Conservation (phyloP, 2,113 vertebrate genomes). For the Rhipidura dahli region DNA sequence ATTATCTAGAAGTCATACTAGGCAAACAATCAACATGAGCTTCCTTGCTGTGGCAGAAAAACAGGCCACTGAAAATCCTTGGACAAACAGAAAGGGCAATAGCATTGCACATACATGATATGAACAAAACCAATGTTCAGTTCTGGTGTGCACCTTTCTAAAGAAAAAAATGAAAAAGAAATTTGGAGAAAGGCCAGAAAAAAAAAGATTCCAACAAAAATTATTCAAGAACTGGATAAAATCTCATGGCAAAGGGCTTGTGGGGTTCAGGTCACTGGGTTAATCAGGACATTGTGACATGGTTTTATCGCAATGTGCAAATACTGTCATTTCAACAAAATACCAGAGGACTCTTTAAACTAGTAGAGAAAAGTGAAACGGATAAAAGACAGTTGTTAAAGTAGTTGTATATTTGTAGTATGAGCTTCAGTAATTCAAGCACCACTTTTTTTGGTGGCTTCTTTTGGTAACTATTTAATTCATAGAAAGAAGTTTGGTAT, state of each 20-base stretch:
- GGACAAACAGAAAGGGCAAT: background rate
- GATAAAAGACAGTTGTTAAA: background rate
- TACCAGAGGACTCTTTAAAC: background rate
- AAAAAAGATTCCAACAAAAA: background rate
- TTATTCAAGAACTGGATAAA: background rate
- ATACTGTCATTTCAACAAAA: background rate
- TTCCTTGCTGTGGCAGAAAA: slow-evolving; percentile 4
- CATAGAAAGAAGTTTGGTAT: background rate
- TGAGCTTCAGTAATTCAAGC: background rate
- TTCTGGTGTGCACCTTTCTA: background rate
- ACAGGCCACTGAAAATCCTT: background rate
- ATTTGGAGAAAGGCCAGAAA: background rate
- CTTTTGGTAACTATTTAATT: background rate
- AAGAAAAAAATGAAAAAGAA: background rate
- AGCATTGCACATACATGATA: background rate
- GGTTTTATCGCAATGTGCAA: background rate
- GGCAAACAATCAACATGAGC: slow-evolving; percentile 23
- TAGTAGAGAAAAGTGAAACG: background rate
- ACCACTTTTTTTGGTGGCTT: background rate
- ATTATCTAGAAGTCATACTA: background rate
- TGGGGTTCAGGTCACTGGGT: background rate
- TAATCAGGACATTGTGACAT: background rate
- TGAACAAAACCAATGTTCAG: background rate
- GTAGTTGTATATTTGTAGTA: background rate
- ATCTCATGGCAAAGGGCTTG: background rate